These are phyloP conservation scores for Acanthaster planci DNA, from an alignment of 35 echinoderm and acorn worm genomes.

Conservation along the genomic window DNA sequence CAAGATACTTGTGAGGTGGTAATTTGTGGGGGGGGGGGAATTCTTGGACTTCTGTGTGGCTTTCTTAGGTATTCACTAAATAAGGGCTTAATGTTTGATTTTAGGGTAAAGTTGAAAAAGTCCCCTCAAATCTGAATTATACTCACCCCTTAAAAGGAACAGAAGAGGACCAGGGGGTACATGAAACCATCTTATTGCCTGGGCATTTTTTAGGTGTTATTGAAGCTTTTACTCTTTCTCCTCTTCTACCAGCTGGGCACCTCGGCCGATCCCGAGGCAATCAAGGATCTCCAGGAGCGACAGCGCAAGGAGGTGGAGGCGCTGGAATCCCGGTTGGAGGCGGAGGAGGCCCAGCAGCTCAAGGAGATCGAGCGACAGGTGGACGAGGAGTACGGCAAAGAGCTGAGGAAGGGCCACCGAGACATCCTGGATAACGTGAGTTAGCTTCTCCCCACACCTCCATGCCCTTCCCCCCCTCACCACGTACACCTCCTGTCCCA, in stretches of 20 bases:
- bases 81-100: too few species aligned
- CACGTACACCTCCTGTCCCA: too few species aligned
- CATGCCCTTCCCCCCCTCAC: neutral
- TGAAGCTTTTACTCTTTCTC: neutral
- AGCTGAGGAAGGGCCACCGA: slow-evolving; percentile 70
- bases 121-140: too few species aligned
- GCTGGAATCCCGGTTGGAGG: slow-evolving; percentile 70
- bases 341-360: slow-evolving; percentile 71
- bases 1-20: too few species aligned
- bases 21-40: too few species aligned
- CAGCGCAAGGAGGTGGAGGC: slow-evolving; percentile 83
- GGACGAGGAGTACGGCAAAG: slow-evolving; percentile 54
- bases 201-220: neutral
- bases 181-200: too few species aligned
- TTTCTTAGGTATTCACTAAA: too few species aligned
- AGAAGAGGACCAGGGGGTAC: too few species aligned
- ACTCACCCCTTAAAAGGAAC: too few species aligned
- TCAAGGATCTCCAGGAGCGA: slow-evolving; percentile 54
- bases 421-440: slow-evolving; percentile 73
- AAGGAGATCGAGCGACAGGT: slow-evolving; percentile 82
- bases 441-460: neutral
- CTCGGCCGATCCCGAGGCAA: slow-evolving; percentile 37
- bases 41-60: too few species aligned
- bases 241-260: slow-evolving; percentile 13
- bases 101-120: too few species aligned